Percentiles rank a stretch among this genome's conserved stretches.
Conservation (phyloP, 2,797 vertebrate genomes). For the Buphagus erythrorhynchus region DNA sequence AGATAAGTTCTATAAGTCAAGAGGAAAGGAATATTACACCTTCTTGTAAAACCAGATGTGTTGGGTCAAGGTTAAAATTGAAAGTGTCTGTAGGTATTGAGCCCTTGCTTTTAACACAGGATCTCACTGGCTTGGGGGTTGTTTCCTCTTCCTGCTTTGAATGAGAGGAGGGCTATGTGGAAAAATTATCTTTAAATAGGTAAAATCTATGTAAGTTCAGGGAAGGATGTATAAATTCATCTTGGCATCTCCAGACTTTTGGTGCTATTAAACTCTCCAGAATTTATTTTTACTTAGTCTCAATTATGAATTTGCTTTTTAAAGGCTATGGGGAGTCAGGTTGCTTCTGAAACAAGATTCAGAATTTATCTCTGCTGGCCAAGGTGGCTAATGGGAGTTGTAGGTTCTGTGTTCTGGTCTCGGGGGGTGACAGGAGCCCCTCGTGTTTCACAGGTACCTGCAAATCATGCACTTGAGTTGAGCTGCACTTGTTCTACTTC, state of each 20-base stretch:
- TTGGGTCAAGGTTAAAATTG: neutral
- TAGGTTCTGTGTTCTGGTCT: neutral
- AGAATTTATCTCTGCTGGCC: neutral
- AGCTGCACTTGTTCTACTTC: neutral
- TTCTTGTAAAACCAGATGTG: neutral
- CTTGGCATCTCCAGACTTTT: neutral
- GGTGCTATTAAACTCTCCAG: neutral
- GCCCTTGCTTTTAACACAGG: neutral
- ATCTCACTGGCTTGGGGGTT: neutral
- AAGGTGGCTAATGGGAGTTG: neutral
- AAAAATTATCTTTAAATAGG: neutral
- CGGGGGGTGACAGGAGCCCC: neutral
- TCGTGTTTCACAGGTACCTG: neutral
- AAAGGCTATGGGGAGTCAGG: neutral
- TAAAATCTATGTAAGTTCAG: neutral
- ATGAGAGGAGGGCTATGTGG: neutral
- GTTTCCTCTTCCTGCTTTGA: neutral
- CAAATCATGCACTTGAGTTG: too few relatives aligned
- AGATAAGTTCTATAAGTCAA: neutral
- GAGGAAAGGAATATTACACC: neutral
- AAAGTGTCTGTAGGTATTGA: neutral
- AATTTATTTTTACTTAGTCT: neutral
- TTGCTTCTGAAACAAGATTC: neutral
- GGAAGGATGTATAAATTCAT: neutral
- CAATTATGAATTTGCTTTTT: neutral